Base-by-base conservation (phyloP, 92 coral and sea anemone species). In the Epizoanthus rinbou region DNA sequence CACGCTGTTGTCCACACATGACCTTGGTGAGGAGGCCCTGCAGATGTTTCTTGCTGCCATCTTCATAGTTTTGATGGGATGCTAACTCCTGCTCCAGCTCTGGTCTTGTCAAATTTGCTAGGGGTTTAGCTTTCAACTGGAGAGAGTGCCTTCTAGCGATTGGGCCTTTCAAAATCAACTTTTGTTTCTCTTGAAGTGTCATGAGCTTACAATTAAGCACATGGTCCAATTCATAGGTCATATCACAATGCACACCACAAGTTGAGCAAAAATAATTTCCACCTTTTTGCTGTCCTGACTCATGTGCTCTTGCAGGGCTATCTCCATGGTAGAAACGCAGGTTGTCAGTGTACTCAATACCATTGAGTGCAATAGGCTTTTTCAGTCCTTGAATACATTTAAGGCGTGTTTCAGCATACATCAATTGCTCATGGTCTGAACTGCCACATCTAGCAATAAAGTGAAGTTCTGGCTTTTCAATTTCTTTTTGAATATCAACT, bases 381-480 rank as follows among this genome's bases (percentile, higher is more conserved):
- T 68, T 45, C 24, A 88, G 69, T 67, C 85, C 74, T 53, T 75
- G 80, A 24, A 88, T 84, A 33, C 88, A 84, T 56, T 57, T 45
- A 1, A 84, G 39, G 10, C 88, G 66, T 83, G 90, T 83, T 37
- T 83, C 87, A 39, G 23, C 45, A 85, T 88, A 88, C 21, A 74
- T 22, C 45, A 88, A 73, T 59, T 65, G 91, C 64, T 88, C 88
- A 43, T 68, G 24, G 28, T 88, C 91, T 6, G 89, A 79, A 64
- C 89, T 85, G 50, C 91, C 80, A 74, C 84, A 74, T 8, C 84
- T 23, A 43, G 90, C 79, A 83, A 83, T 87, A 39, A 87, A 74
- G 25, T 87, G 88, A 17, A 88, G 50, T 24, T 88, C 79, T 79
- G 89, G 89, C n/a, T 81, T 79, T 71, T 88, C 91, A 59, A 88